Evolutionary conservation across 2,113 vertebrate species (phyloP).

Genomic region (Syngnathus scovelli): DNA sequence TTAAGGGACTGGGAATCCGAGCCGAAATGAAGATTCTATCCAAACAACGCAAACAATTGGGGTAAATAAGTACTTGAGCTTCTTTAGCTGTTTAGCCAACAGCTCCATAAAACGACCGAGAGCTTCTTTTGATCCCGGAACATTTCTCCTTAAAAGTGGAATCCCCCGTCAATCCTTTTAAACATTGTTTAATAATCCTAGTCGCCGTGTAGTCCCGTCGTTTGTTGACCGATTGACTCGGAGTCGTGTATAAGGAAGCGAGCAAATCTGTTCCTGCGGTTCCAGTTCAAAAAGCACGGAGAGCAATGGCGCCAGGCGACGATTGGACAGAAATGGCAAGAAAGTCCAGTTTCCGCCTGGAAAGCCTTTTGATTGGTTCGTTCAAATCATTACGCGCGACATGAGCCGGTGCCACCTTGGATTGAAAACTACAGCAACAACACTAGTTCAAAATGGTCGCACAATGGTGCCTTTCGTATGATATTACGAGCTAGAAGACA

Average conservation of each 20-base stretch:
- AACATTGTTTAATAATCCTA: background rate
- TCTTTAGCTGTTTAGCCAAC: constrained; percentile 28
- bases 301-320: constrained; percentile 27
- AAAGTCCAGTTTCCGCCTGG: constrained; percentile 1
- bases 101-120: constrained; percentile 10
- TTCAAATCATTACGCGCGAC: constrained; percentile 58
- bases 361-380: constrained; percentile 60
- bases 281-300: constrained; percentile 71
- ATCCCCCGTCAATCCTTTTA: constrained; percentile 9
- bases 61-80: constrained; percentile 9
- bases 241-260: background rate
- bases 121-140: constrained; percentile 7
- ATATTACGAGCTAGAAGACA: too few relatives aligned
- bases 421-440: too few relatives aligned
- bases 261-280: background rate
- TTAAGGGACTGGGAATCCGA: background rate
- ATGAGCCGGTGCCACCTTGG: too few relatives aligned
- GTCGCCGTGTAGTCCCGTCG: background rate
- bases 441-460: too few relatives aligned
- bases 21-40: background rate
- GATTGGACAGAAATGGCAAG: constrained; percentile 55
- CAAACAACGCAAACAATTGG: constrained; percentile 8
- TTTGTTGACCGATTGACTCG: constrained; percentile 36
- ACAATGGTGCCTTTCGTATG: too few relatives aligned
- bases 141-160: constrained; percentile 1